A percentile compares a stretch with the other conserved stretches of the same genome.
Conservation (phyloP, 1,140 invertebrate species). For the Macrobrachium nipponense region DNA sequence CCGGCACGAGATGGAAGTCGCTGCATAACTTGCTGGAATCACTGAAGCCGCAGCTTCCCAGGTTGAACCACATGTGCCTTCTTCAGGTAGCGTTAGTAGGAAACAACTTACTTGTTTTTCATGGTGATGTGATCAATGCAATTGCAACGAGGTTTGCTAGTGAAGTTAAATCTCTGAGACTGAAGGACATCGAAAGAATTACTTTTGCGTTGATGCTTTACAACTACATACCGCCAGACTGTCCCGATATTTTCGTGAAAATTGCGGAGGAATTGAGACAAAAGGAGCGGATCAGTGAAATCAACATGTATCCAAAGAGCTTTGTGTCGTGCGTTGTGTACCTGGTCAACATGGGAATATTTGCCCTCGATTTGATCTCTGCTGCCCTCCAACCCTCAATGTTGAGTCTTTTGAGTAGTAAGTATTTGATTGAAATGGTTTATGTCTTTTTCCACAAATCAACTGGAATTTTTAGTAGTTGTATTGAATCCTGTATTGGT, state of each 20-base stretch:
- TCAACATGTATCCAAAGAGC: constrained; percentile 60
- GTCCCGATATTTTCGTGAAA: constrained; percentile 53
- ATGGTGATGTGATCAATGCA: constrained; percentile 42
- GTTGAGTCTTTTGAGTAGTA: constrained; percentile 40
- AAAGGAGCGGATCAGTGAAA: constrained; percentile 54
- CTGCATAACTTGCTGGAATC: constrained; percentile 48
- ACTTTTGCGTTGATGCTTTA: constrained; percentile 62
- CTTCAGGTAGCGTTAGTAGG: constrained; percentile 62
- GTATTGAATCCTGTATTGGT: no score
- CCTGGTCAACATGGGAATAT: constrained; percentile 50
- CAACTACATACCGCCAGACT: constrained; percentile 55
- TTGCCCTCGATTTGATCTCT: constrained; percentile 60
- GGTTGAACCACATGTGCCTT: constrained; percentile 51
- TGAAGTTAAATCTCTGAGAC: constrained; percentile 33
- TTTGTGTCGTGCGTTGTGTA: constrained; percentile 64
- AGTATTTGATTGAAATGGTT: constrained; percentile 5
- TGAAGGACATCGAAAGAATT: constrained; percentile 64
- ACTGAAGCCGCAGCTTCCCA: constrained; percentile 43
- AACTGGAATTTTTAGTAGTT: no score
- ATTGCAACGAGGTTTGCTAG: constrained; percentile 56
- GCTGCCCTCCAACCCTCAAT: constrained; percentile 62
- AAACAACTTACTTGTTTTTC: constrained; percentile 59
- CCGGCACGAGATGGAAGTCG: constrained; percentile 38
- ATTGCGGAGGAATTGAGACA: constrained; percentile 57
- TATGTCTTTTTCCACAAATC: not conserved